Conservation (phyloP, 2,113 vertebrate genomes). For the Serranochromis macrocephalus region DNA sequence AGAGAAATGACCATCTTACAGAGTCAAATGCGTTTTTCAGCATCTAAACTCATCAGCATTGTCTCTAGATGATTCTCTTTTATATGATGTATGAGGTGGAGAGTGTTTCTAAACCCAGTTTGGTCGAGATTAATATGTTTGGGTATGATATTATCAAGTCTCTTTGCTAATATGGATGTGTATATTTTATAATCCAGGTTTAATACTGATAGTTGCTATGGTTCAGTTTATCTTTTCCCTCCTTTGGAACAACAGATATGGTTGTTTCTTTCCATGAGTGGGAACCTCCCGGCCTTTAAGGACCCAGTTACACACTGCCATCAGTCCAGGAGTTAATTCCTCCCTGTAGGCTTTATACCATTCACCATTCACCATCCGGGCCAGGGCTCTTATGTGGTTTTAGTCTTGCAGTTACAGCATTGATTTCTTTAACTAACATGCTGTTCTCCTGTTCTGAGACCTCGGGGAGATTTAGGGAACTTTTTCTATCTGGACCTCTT, state of each 20-base stretch:
- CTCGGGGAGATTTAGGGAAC: neutral
- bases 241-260: neutral
- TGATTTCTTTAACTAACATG: neutral
- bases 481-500: neutral
- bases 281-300: neutral
- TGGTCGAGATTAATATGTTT: neutral
- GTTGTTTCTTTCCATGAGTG: neutral
- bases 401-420: neutral
- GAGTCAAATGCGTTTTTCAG: neutral
- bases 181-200: neutral
- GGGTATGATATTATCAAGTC: neutral
- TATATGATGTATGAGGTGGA: neutral
- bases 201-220: neutral
- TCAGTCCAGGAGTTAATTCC: neutral
- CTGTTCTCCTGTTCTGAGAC: neutral
- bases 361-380: neutral
- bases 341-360: neutral
- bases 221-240: neutral
- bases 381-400: neutral
- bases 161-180: neutral
- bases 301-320: neutral
- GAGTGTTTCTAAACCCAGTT: neutral
- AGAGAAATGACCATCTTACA: neutral
- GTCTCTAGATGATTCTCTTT: neutral
- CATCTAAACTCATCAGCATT: neutral